Evolutionary conservation across 2,797 vertebrate species (phyloP).

Genomic region (Poecile montanus): DNA sequence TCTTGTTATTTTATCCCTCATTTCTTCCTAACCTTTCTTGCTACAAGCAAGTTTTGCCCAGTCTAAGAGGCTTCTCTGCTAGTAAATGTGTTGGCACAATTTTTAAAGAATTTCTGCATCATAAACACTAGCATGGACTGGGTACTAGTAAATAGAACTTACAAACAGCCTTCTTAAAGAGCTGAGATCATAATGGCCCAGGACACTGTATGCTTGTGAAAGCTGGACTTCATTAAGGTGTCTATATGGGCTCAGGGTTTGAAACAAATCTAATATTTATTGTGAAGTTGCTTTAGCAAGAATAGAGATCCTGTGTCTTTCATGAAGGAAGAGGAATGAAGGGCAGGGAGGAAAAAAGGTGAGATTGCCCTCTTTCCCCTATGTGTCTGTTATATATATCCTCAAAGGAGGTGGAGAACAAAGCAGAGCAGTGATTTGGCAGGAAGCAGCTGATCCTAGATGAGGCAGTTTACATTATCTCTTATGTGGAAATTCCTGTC

Average conservation of each 20-base stretch:
- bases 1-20: not conserved
- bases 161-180: not conserved
- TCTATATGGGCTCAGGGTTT: not conserved
- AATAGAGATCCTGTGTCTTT: not conserved
- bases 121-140: not conserved
- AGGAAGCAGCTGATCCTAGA: not conserved
- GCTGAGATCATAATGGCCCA: not conserved
- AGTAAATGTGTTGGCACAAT: not conserved
- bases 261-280: not conserved
- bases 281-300: not conserved
- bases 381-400: not conserved
- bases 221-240: not conserved
- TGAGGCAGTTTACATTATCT: not conserved
- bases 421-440: not conserved
- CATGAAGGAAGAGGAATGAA: not conserved
- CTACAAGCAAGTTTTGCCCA: not conserved
- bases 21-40: constrained; percentile 4
- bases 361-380: not conserved
- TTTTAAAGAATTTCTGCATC: constrained; percentile 18
- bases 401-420: not conserved
- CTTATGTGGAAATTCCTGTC: not conserved
- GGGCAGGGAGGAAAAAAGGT: not conserved
- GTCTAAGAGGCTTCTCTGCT: not conserved
- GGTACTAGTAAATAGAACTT: not conserved
- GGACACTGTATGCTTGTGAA: not conserved